Evolutionary conservation across 2,888 invertebrate genomes (phyloP).

Genomic region (Aphidoletes aphidimyza): DNA sequence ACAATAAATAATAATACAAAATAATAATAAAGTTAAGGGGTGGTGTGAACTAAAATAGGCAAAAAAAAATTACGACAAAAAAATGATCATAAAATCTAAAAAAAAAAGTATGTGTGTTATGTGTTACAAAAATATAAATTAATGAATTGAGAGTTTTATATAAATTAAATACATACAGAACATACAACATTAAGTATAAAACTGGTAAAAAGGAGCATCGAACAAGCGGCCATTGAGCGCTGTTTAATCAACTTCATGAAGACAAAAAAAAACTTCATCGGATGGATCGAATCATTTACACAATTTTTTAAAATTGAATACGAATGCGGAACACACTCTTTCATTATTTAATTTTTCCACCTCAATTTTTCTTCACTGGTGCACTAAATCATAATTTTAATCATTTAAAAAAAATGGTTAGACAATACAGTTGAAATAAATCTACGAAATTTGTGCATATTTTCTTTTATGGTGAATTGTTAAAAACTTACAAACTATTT

Average conservation of each 20-base stretch:
- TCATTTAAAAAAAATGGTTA: conserved; percentile 1
- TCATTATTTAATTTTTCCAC: not conserved
- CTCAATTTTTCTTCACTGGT: not conserved
- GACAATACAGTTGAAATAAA: conserved; percentile 15
- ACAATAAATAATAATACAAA: conserved; percentile 44
- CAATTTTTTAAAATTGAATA: not conserved
- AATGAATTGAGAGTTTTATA: conserved; percentile 32
- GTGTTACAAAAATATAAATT: conserved; percentile 39
- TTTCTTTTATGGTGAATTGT: conserved; percentile 2
- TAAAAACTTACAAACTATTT: conserved; percentile 16
- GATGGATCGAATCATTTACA: conserved; percentile 38
- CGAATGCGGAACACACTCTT: not conserved
- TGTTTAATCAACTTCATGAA: not conserved
- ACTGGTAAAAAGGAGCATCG: not conserved
- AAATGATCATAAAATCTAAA: not conserved
- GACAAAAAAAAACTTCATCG: conserved; percentile 2
- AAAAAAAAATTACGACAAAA: not conserved
- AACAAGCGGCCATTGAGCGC: not conserved
- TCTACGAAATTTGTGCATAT: conserved; percentile 23
- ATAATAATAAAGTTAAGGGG: conserved; percentile 3
- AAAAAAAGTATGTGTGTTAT: not conserved
- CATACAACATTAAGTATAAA: conserved; percentile 48
- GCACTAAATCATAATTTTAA: not conserved
- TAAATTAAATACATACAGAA: conserved; percentile 42
- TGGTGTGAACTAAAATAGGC: not conserved